A percentile compares a stretch with the other conserved stretches of the same genome.
phyloP scores from a whole-genome alignment of 2,113 vertebrate genomes.

The Nothoprocta perdicaria region DNA sequence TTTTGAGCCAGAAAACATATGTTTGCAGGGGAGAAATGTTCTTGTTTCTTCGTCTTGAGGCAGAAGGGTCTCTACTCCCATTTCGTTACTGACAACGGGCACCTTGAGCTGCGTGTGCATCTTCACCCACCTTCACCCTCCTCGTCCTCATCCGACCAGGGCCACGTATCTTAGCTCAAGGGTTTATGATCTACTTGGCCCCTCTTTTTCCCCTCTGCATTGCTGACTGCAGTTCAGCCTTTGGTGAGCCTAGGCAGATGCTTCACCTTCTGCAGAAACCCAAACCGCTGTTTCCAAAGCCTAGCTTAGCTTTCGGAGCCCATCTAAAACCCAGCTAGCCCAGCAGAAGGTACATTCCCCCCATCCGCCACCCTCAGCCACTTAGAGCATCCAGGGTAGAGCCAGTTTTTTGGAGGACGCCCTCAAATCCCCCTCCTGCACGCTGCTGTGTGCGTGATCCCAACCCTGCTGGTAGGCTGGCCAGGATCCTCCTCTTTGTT shows the following conservation, averaged over 20 bases:
- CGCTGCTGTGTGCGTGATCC: fast-evolving
- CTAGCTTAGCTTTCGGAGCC: background rate
- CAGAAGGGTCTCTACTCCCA: background rate
- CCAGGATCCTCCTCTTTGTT: background rate
- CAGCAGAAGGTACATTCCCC: fast-evolving
- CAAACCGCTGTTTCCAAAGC: background rate
- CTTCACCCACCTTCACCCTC: background rate
- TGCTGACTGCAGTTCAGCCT: background rate
- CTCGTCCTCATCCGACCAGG: fast-evolving
- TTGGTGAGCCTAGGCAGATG: background rate
- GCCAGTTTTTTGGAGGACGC: background rate
- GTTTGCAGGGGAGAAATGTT: background rate
- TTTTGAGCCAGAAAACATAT: background rate
- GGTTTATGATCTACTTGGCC: background rate
- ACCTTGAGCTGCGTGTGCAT: fast-evolving
- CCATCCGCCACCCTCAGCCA: background rate
- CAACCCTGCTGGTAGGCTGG: background rate
- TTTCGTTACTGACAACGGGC: background rate
- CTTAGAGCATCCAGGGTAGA: fast-evolving
- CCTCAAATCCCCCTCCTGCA: fast-evolving
- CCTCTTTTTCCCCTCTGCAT: background rate
- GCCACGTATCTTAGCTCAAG: background rate
- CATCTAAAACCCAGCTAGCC: fast-evolving
- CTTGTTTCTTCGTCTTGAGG: background rate
- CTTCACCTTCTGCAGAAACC: background rate